Evolutionary conservation across 2,888 invertebrate genomes (phyloP), one percentile per base, ranked within the genome.

Genomic region (Himalopsyche japonica): DNA sequence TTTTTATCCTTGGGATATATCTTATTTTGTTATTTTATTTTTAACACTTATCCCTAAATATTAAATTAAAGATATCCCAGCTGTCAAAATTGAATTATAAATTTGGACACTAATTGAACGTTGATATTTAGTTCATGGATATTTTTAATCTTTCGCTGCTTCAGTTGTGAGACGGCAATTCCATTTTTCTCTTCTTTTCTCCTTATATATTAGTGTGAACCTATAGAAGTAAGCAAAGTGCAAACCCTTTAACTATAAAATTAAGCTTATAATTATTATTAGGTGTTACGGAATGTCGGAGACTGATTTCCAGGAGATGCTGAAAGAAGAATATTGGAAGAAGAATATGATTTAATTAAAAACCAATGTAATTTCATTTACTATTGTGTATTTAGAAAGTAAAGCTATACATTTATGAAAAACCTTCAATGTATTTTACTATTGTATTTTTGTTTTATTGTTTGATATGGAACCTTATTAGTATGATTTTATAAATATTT

Each of bases 351-450:
- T 37, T 84, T 79, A 76, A 32, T 43, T 79, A 79, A 83, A 43
- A 70, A 70, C 70, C 70, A 30, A 84, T 85, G 79, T 83, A 81
- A 76, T 81, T 18, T 82, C 79, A 77, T 84, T 79, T 81, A 37
- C 64, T 82, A 76, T 83, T 47, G 78, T 85, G 82, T 82, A 85
- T 81, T 83, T 82, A 86, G 85, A 85, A 85, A 85, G 84, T 87
- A 85, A 86, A 87, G 83, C 80, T 83, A 86, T 84, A 85, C 80
- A 64, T 82, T 81, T 70, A 81, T 79, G 77, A 82, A 85, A 83
- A 82, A 80, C 57, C 76, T 64, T 18, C 82, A 47, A 57, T 86
- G 85, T 86, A 86, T 86, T 86, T 86, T 86, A 84, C 80, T 86
- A 84, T 82, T 83, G 82, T 86, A 84, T 84, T 83, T 79, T 82